Evolutionary conservation across 2,888 invertebrate genomes (phyloP), one percentile per base, ranked within the genome.

Genomic region (Margaritifera margaritifera): DNA sequence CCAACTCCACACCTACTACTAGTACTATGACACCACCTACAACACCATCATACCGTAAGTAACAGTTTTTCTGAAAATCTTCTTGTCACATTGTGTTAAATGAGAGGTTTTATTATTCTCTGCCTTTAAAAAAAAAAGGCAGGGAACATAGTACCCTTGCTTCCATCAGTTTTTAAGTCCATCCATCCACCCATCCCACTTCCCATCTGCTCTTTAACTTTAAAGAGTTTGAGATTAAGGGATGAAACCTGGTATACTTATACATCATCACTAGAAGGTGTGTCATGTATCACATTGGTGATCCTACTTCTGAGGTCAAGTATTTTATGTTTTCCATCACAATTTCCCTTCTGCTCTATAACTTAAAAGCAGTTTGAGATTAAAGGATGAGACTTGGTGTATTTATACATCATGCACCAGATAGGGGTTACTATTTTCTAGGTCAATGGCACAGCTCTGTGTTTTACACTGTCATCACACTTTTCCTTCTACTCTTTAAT

Each of bases 41-140:
- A 24, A 73, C 72, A 20, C 70, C 71, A n/a, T 79, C 81, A 50
- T 83, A 80, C 62, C 72, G 84, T 84, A 73, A 77, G 82, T 75
- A n/a, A 15, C 20, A 25, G 31, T 42, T 42, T 42, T 42, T 42
- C 42, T 42, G 42, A 15, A 8, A 42, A 42, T 42, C 15, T 2
- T 42, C 15, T 42, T 42, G 42, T 42, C 15, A 42, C 42, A 42
- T 15, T 42, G 8, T 31, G 61, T 25, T 64, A 51, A n/a, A 27
- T 24, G 18, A 20, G 42, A 42, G 19, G 50, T 54, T 56, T 56
- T 31, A 27, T 15, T 22, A 18, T 20, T 55, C n/a, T n/a, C 55
- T 20, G 55, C 22, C 55, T 18, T 24, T 22, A 11, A 18, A 55
- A 55, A 19, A 1, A 55, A 2, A 55, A 24, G 15, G n/a, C n/a